Evolutionary conservation across 2,113 vertebrate species (phyloP).

Genomic region (Rhinogobius similis): DNA sequence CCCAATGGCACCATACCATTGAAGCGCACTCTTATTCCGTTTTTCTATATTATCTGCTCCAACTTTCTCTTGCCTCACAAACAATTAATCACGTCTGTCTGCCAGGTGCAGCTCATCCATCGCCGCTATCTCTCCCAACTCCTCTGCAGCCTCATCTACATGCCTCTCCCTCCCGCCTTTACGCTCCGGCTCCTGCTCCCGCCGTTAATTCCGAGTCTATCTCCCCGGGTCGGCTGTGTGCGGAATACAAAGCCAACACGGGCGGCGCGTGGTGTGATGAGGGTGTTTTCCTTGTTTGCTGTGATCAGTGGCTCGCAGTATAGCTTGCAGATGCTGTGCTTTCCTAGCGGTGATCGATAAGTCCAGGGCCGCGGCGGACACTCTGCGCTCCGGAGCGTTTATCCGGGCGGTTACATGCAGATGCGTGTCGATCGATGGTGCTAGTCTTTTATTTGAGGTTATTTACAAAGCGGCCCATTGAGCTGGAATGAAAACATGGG

Average conservation of each 20-base stretch:
- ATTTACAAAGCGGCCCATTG: conserved; percentile 16
- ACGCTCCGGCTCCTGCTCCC: conserved; percentile 17
- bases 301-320: conserved; percentile 36
- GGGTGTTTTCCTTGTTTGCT: conserved; percentile 22
- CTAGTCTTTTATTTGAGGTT: conserved; percentile 24
- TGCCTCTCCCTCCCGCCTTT: conserved; percentile 28
- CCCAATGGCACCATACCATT: background rate
- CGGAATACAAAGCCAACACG: conserved; percentile 44
- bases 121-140: conserved; percentile 12
- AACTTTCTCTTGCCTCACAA: conserved; percentile 37
- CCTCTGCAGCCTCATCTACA: conserved; percentile 41
- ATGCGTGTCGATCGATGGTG: conserved; percentile 34
- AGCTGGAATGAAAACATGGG: background rate
- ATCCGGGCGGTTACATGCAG: background rate
- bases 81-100: conserved; percentile 49
- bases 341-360: conserved; percentile 42
- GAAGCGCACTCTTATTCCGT: conserved; percentile 29
- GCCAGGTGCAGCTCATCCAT: conserved; percentile 46
- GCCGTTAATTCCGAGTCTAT: conserved; percentile 43
- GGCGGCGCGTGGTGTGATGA: conserved; percentile 11
- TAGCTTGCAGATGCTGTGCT: conserved; percentile 27
- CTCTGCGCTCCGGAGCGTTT: conserved; percentile 29
- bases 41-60: conserved; percentile 36
- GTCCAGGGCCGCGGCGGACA: conserved; percentile 8
- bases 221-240: conserved; percentile 12